A percentile compares a stretch with the other conserved stretches of the same genome.
Evolutionary conservation across 2,113 vertebrate species (phyloP).

Genomic region (Phalacrocorax aristotelis): DNA sequence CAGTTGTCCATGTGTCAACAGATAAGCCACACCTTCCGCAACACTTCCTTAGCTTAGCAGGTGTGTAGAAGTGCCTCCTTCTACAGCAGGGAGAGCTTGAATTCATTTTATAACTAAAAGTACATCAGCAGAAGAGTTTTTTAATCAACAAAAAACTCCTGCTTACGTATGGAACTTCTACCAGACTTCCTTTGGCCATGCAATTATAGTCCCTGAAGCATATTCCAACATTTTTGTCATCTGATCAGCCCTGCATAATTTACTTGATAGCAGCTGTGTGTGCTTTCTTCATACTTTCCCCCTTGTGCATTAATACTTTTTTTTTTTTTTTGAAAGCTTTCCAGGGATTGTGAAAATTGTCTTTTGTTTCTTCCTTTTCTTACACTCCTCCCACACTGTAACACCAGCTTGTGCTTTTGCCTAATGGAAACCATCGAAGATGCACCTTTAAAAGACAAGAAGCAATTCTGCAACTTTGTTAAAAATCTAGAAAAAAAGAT

Average conservation of each 20-base stretch:
- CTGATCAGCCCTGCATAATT: background rate
- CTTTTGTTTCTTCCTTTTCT: background rate
- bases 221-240: slow-evolving; percentile 9
- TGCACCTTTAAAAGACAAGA: background rate
- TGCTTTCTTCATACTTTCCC: background rate
- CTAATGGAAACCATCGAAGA: background rate
- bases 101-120: background rate
- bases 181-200: background rate
- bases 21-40: rapidly evolving
- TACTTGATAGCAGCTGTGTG: slow-evolving; percentile 23
- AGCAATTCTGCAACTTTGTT: background rate
- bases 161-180: background rate
- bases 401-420: background rate
- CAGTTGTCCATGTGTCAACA: background rate
- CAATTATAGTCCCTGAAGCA: background rate
- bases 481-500: background rate
- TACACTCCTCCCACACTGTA: background rate
- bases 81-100: background rate
- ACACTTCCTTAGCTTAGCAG: background rate
- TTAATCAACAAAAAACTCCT: background rate
- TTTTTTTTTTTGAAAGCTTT: background rate
- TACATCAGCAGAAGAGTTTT: background rate
- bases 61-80: background rate
- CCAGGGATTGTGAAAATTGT: background rate
- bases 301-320: background rate